Evolutionary conservation across 2,888 invertebrate species (phyloP), one percentile per base, ranked within the genome.

Genomic region (Panopea generosa): DNA sequence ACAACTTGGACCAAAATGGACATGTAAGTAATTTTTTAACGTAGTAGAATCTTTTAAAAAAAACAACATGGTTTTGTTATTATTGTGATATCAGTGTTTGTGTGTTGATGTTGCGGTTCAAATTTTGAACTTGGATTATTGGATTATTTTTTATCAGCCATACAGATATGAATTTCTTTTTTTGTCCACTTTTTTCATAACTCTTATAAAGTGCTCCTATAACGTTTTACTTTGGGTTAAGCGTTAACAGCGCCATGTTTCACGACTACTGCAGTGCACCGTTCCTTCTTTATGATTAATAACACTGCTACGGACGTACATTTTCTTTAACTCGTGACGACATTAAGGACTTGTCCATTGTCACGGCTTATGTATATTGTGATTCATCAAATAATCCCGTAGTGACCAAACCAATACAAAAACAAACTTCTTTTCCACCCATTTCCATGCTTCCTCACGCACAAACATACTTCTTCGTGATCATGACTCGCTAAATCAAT

Each of bases 1-100:
- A 96, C 87, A 95, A 96, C 6, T 94, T 95, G 92, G 96, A 96
- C 89, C 95, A 95, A 71, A 95, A 95, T 82, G 96, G 96, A 88
- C 96, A 97, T 92, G 93, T 93, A 83, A 92, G 92, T 91, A 29
- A 9, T 24, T 40, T 40, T 40, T n/a, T n/a, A n/a, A n/a, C n/a
- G n/a, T n/a, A n/a, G n/a, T n/a, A n/a, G n/a, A n/a, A n/a, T n/a
- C n/a, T n/a, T n/a, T n/a, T n/a, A n/a, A n/a, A n/a, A n/a, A n/a
- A n/a, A n/a, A n/a, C n/a, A 26, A 38, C n/a, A 57, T 49, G 14
- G 45, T 69, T 55, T 52, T 59, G 27, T 49, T 40, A 14, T 40
- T 20, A 6, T 61, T 47, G 38, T 61, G 6, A n/a, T 26, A 24
- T 33, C 9, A 29, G 50, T 38, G 50, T 49, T 3, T 52, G 18